Conservation (phyloP, 2,888 invertebrate species). For the Drosophila kokeensis region DNA sequence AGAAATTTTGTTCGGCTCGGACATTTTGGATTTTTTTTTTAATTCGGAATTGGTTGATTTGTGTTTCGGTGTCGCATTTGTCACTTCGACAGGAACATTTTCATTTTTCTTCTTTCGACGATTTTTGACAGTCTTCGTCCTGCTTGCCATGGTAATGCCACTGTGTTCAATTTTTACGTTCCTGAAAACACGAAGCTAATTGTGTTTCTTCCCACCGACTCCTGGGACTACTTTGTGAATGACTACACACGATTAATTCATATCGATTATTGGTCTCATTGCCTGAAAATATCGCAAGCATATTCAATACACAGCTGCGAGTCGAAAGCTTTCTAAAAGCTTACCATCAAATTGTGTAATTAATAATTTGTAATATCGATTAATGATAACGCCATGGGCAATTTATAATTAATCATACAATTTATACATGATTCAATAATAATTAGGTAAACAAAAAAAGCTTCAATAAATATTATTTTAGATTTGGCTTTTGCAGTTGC, state of each 20-base stretch:
- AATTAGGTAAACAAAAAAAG: background rate
- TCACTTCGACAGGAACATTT: background rate
- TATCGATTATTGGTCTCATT: slow-evolving; percentile 5
- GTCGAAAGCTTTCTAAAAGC: background rate
- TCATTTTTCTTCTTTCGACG: slow-evolving; percentile 12
- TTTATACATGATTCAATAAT: background rate
- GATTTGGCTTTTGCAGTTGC: background rate
- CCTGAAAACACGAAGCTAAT: background rate
- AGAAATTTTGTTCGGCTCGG: background rate
- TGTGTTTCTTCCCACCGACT: background rate
- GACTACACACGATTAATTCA: background rate
- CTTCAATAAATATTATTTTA: background rate
- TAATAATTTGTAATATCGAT: background rate
- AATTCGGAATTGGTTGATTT: slow-evolving; percentile 23
- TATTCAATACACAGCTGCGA: slow-evolving; percentile 1
- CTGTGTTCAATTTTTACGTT: background rate
- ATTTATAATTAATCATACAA: background rate
- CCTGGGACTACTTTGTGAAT: background rate
- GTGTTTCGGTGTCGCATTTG: background rate
- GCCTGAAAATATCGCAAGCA: slow-evolving; percentile 15
- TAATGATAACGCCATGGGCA: background rate
- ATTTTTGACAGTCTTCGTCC: background rate
- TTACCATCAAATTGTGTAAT: background rate
- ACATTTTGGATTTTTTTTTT: background rate
- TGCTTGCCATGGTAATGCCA: background rate